Conservation (phyloP, 2,113 vertebrate species). For the Corynorhinus townsendii region DNA sequence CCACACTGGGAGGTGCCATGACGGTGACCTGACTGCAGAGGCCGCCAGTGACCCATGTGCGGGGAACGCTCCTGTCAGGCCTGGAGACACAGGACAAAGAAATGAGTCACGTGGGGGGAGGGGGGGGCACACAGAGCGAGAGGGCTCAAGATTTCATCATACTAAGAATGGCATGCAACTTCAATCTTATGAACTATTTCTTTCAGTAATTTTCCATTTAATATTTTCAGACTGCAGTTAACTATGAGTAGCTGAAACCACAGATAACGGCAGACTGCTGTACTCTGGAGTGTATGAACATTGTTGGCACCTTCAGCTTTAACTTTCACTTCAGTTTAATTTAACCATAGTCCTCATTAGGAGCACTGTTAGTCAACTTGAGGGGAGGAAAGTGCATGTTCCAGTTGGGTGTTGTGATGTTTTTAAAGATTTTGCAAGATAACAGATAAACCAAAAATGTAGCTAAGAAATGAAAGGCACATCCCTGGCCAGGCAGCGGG, state of each 20-base stretch:
- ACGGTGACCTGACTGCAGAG: neutral
- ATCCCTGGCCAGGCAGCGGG: rapidly evolving
- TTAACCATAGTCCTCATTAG: neutral
- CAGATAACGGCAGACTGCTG: neutral
- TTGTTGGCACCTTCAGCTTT: neutral
- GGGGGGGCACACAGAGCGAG: neutral
- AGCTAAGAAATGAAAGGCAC: rapidly evolving
- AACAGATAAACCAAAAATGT: neutral
- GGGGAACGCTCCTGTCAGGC: too few relatives aligned
- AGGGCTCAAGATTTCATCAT: neutral
- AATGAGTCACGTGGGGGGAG: neutral
- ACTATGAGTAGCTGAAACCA: neutral
- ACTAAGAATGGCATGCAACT: neutral
- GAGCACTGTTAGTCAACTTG: neutral
- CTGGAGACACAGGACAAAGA: neutral
- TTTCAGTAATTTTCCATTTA: neutral
- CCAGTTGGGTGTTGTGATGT: neutral
- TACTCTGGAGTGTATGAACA: neutral
- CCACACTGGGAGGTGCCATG: neutral
- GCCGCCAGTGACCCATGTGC: neutral
- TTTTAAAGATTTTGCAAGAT: neutral
- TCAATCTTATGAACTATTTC: neutral
- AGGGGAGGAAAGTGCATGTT: neutral
- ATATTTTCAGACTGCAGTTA: neutral
- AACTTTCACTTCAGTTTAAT: neutral